A percentile compares a stretch with the other conserved stretches of the same genome.
These are phyloP conservation scores for Melanogrammus aeglefinus DNA, from an alignment of 2,797 vertebrate species.

Conservation along the genomic window DNA sequence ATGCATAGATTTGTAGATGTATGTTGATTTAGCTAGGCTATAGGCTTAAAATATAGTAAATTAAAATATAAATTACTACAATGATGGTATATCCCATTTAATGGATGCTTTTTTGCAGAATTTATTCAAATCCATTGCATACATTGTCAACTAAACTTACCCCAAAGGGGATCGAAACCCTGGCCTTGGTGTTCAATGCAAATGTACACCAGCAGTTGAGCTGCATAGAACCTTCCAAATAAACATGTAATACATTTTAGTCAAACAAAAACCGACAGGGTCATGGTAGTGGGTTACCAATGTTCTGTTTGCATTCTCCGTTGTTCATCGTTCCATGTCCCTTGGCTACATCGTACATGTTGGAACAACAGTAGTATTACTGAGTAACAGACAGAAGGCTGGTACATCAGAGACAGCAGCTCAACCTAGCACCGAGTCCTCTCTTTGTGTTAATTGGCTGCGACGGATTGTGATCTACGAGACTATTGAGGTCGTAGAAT, in stretches of 20 bases:
- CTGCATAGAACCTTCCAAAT: too few species aligned
- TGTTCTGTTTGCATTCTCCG: not conserved
- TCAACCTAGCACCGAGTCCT: not conserved
- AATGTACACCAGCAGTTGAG: too few species aligned
- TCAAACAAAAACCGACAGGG: too few species aligned
- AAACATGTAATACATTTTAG: too few species aligned
- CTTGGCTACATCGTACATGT: too few species aligned
- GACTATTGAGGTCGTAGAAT: not conserved
- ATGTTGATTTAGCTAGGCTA: not conserved
- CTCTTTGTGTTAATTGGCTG: not conserved
- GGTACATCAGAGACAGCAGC: too few species aligned
- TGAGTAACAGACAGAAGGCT: too few species aligned
- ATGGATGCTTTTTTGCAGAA: not conserved
- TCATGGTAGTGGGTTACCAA: not conserved
- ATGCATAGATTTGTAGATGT: not conserved
- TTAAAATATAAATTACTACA: not conserved
- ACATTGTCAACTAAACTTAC: too few species aligned
- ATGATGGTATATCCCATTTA: not conserved
- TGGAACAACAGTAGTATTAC: too few species aligned
- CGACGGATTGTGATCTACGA: not conserved
- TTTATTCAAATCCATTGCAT: not conserved
- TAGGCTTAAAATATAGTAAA: not conserved
- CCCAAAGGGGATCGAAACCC: not conserved
- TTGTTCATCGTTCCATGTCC: too few species aligned
- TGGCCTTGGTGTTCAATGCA: too few species aligned